Evolutionary conservation across 2,797 vertebrate species (phyloP), one percentile per base, ranked within the genome.

Genomic region (Pogonophryne albipinna): DNA sequence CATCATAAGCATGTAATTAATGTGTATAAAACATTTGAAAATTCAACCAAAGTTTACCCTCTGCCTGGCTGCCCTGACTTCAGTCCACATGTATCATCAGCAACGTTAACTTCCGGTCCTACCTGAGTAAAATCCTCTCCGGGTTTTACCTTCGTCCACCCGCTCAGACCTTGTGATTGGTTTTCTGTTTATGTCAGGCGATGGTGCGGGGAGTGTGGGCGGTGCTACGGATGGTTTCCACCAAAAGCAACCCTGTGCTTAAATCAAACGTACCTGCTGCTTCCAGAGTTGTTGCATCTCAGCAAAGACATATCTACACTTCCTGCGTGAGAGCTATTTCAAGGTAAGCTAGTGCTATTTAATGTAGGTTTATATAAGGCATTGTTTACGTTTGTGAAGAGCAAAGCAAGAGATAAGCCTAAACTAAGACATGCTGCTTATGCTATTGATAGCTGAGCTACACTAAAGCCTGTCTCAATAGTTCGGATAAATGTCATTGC

Each of bases 131-230:
- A 10, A 0, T 55, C 78, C 52, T 10, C 4, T 70, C 80, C 90
- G 15, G 0, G 1, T 78, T 66, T 93, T 83, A 1, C 4, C 3
- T 0, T 0, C 87, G 59, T 10, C 87, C 74, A 0, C 16, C 1
- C 13, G 73, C n/a, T 10, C 71, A 42, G 3, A 3, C 46, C 56
- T 17, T 66, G 66, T 94, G 93, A 95, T 96, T 95, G 95, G 95
- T 83, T 68, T 67, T 55, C 23, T 69, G 38, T 42, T 59, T 50
- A 9, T 58, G 83, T 94, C 91, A 91, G 86, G 85, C 88, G 78
- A 95, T 95, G 94, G 93, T 74, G 90, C 87, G 93, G 84, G 59
- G 27, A 1, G 17, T 94, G 73, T 90, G 94, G 94, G 95, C 91
- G 93, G 93, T 49, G 83, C 91, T 94, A 0, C 87, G 89, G 68